Evolutionary conservation across 2,113 vertebrate genomes (phyloP).

Genomic region (Sardina pilchardus): DNA sequence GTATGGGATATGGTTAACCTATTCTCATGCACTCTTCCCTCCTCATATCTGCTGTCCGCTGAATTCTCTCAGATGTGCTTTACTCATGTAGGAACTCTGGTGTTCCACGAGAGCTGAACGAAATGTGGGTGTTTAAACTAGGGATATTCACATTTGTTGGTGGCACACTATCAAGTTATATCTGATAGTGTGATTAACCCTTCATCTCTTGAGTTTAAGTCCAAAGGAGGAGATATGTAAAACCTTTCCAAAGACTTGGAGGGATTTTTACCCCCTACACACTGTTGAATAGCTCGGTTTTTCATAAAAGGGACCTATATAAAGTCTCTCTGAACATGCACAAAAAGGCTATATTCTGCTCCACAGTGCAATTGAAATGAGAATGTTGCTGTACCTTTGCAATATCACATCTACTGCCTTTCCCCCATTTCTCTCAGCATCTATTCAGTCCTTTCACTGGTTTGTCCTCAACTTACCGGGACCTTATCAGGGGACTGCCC

Average conservation of each 20-base stretch:
- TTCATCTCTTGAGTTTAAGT: not conserved
- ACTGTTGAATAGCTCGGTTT: not conserved
- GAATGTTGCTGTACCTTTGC: conserved; percentile 9
- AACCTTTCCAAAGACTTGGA: not conserved
- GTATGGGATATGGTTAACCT: conserved; percentile 26
- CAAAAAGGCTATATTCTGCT: conserved; percentile 3
- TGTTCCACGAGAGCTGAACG: conserved; percentile 38
- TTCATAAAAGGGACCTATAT: not conserved
- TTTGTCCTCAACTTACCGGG: not conserved
- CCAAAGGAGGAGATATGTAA: not conserved
- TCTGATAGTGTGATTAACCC: not conserved
- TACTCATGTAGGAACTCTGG: conserved; percentile 67
- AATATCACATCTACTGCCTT: conserved; percentile 17
- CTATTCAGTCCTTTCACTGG: not conserved
- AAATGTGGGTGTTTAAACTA: not conserved
- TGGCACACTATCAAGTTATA: conserved; percentile 29
- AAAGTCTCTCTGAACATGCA: not conserved
- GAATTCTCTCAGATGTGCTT: conserved; percentile 41
- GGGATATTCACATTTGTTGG: not conserved
- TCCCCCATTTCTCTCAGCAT: not conserved
- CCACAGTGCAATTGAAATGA: conserved; percentile 3
- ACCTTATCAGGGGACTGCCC: not conserved
- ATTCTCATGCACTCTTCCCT: conserved; percentile 1
- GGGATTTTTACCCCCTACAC: not conserved
- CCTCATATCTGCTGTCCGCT: conserved; percentile 35